A percentile compares a stretch with the other conserved stretches of the same genome.
Evolutionary conservation across 1,140 invertebrate species (phyloP).

Genomic region (Andricus grossulariae): DNA sequence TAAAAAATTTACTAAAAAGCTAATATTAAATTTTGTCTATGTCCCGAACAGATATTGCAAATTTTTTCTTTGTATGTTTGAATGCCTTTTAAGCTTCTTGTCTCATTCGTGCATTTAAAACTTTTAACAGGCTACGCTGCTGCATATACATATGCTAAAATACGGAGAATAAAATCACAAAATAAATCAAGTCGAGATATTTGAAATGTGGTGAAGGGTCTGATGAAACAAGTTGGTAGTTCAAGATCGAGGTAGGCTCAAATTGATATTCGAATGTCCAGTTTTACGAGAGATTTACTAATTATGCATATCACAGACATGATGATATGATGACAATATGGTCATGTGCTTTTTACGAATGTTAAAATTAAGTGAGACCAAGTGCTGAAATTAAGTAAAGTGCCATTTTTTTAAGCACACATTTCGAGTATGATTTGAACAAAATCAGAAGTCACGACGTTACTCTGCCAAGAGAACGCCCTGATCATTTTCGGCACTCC

Average conservation of each 20-base stretch:
- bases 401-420: slow-evolving; percentile 1
- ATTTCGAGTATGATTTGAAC: not conserved
- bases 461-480: not conserved
- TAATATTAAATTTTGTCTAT: slow-evolving; percentile 1
- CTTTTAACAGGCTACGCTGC: not conserved
- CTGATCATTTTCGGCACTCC: not conserved
- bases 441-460: not conserved
- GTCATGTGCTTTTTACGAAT: not conserved
- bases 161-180: not conserved
- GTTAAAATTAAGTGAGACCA: not conserved
- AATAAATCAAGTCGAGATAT: not conserved
- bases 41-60: not conserved
- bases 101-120: slow-evolving; percentile 9
- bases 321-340: slow-evolving; percentile 47
- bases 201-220: not conserved
- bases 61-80: not conserved
- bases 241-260: not conserved
- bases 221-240: not conserved
- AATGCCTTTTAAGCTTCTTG: slow-evolving; percentile 8
- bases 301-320: slow-evolving; percentile 65
- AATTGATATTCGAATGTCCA: not conserved
- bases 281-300: slow-evolving; percentile 3
- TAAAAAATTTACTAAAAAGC: not conserved
- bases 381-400: not conserved
- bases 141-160: slow-evolving; percentile 5